phyloP scores from a whole-genome alignment of 2,797 vertebrate genomes.

The Acomys russatus region DNA sequence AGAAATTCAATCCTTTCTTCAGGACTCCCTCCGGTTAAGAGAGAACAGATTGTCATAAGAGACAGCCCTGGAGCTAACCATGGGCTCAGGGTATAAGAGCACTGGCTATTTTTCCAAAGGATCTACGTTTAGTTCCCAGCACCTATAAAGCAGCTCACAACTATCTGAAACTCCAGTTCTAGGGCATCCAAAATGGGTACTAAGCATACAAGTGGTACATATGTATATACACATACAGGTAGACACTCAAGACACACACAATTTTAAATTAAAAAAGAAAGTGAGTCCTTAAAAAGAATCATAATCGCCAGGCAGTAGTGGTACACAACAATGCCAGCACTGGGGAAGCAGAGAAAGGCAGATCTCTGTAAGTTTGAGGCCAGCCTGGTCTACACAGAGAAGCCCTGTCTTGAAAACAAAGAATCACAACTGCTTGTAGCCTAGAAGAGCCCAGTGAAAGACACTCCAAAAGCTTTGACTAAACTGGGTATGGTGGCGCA shows the following conservation, averaged over 20 bases:
- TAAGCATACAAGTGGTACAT: not conserved
- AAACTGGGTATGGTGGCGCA: not conserved
- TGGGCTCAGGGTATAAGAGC: not conserved
- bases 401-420: not conserved
- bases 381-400: not conserved
- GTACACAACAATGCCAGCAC: not conserved
- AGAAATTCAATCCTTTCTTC: constrained; percentile 52
- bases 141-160: not conserved
- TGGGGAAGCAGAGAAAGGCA: not conserved
- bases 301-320: not conserved
- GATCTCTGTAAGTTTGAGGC: not conserved
- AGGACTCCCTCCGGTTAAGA: constrained; percentile 35
- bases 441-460: not conserved
- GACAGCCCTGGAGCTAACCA: not conserved
- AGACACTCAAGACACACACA: not conserved
- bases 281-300: not conserved
- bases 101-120: not conserved
- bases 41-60: constrained; percentile 22
- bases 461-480: constrained; percentile 48
- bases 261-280: not conserved
- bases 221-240: not conserved
- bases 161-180: not conserved
- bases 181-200: not conserved
- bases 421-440: not conserved
- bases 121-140: not conserved